These are phyloP conservation scores for Montifringilla adamsi DNA, from an alignment of 2,113 vertebrate species.

Conservation along the genomic window DNA sequence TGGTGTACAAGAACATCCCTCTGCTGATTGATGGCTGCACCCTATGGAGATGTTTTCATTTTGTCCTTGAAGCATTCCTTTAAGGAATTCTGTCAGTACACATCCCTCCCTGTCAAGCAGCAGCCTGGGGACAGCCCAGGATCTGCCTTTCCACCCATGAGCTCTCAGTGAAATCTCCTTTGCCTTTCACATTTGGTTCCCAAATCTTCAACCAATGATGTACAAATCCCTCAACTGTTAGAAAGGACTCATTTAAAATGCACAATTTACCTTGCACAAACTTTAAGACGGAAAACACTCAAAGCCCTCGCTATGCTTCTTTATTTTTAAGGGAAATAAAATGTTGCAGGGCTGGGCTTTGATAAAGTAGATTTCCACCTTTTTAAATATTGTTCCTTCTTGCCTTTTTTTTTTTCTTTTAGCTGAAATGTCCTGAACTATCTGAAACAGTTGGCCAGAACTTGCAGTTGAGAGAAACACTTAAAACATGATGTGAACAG, in stretches of 20 bases:
- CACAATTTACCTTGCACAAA: neutral
- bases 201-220: neutral
- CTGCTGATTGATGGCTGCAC: slow-evolving; percentile 64
- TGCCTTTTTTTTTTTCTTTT: neutral
- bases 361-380: neutral
- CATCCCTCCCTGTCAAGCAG: slow-evolving; percentile 38
- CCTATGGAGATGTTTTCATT: slow-evolving; percentile 54
- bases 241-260: neutral
- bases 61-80: slow-evolving; percentile 63
- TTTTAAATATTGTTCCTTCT: neutral
- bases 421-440: neutral
- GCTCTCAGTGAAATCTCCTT: neutral
- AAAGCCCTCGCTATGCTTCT: neutral
- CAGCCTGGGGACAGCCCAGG: neutral
- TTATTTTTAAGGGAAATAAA: neutral
- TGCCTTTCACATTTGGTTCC: neutral
- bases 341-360: neutral
- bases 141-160: neutral
- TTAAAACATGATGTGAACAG: neutral
- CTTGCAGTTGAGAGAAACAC: neutral
- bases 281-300: neutral
- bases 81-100: slow-evolving; percentile 34
- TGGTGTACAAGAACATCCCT: slow-evolving; percentile 65
- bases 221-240: neutral
- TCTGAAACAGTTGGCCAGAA: neutral